phyloP scores from a whole-genome alignment of 2,888 invertebrate genomes.

The Apomyelois bistriatella region DNA sequence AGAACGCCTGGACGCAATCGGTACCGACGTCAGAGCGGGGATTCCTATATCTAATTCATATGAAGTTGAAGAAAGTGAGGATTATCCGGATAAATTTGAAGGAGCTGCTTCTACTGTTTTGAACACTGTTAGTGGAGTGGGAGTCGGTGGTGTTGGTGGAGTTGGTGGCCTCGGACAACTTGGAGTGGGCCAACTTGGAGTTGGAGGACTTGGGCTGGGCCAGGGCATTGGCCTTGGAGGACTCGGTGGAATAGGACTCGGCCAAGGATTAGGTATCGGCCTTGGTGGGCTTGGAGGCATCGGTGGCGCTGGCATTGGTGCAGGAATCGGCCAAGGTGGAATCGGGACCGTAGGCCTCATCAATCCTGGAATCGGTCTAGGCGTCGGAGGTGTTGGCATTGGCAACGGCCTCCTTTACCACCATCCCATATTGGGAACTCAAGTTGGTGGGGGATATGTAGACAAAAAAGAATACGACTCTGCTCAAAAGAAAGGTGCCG shows the following conservation, averaged over 20 bases:
- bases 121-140: conserved; percentile 57
- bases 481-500: conserved; percentile 79
- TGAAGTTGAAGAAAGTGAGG: conserved; percentile 80
- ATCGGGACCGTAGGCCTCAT: conserved; percentile 31
- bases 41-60: conserved; percentile 72
- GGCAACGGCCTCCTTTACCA: conserved; percentile 56
- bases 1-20: conserved; percentile 57
- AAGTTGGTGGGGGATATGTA: conserved; percentile 69
- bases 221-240: conserved; percentile 31
- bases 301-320: conserved; percentile 34
- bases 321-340: conserved; percentile 24
- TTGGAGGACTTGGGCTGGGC: conserved; percentile 36
- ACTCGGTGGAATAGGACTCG: conserved; percentile 32
- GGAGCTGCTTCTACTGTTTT: conserved; percentile 66
- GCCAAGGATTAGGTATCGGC: conserved; percentile 30
- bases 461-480: conserved; percentile 79
- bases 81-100: conserved; percentile 73
- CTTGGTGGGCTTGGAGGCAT: conserved; percentile 29
- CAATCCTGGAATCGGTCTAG: conserved; percentile 28
- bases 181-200: conserved; percentile 36
- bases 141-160: conserved; percentile 38
- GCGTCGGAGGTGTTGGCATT: conserved; percentile 44
- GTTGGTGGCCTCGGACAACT: conserved; percentile 34
- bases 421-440: conserved; percentile 59
- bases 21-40: conserved; percentile 52